Evolutionary conservation across 1,140 invertebrate genomes (phyloP).

Genomic region (Vanessa atalanta): DNA sequence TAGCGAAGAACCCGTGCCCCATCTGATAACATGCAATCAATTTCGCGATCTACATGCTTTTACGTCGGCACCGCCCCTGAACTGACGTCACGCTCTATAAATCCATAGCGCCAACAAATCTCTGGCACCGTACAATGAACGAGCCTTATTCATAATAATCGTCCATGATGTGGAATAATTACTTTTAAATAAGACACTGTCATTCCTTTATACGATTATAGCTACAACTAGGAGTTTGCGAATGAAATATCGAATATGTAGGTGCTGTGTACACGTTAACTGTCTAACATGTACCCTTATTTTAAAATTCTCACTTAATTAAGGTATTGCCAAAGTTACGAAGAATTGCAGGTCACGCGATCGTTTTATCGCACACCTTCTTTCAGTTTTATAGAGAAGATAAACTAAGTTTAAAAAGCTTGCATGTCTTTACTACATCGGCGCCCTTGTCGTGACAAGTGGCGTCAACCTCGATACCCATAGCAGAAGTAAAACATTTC

Average conservation of each 20-base stretch:
- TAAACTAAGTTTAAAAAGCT: constrained; percentile 76
- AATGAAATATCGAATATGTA: background rate
- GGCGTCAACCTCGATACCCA: constrained; percentile 62
- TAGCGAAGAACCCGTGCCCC: constrained; percentile 77
- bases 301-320: constrained; percentile 53
- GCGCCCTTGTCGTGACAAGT: constrained; percentile 69
- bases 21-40: constrained; percentile 80
- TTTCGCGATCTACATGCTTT: constrained; percentile 80
- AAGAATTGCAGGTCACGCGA: constrained; percentile 71
- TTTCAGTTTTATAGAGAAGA: constrained; percentile 74
- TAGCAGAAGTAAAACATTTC: constrained; percentile 40
- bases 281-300: background rate
- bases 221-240: background rate
- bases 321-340: constrained; percentile 66
- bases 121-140: constrained; percentile 58
- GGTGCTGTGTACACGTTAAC: background rate
- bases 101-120: constrained; percentile 67
- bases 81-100: constrained; percentile 73
- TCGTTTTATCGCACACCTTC: constrained; percentile 76
- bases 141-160: background rate
- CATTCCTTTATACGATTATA: background rate
- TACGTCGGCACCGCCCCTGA: constrained; percentile 74
- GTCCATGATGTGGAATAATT: too few relatives aligned
- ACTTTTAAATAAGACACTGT: too few relatives aligned
- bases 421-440: constrained; percentile 73